Evolutionary conservation across 2,888 invertebrate species (phyloP).

Genomic region (Stegana nigrithorax): DNA sequence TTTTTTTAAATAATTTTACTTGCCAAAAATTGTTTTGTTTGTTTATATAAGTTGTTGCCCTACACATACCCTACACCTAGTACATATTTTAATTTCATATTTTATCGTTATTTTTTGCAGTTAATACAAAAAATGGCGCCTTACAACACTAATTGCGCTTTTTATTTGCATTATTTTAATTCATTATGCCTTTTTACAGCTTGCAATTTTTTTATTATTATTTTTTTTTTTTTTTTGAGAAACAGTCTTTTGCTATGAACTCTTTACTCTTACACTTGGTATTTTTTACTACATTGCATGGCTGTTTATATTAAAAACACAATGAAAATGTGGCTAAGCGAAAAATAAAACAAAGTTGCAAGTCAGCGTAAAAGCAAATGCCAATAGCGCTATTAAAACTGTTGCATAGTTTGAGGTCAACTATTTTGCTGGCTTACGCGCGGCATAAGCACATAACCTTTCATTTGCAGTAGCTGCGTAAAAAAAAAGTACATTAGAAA

Average conservation of each 20-base stretch:
- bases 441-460: neutral
- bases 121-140: conserved; percentile 41
- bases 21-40: conserved; percentile 15
- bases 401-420: neutral
- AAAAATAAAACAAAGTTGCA: neutral
- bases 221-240: conserved; percentile 45
- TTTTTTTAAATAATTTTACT: conserved; percentile 26
- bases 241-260: conserved; percentile 60
- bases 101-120: conserved; percentile 15
- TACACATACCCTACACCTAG: conserved; percentile 36
- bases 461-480: neutral
- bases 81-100: conserved; percentile 18
- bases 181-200: conserved; percentile 28
- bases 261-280: conserved; percentile 43
- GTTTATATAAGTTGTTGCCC: conserved; percentile 32
- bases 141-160: conserved; percentile 23
- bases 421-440: neutral
- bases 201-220: conserved; percentile 20
- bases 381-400: neutral
- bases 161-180: conserved; percentile 15
- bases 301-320: neutral
- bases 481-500: neutral
- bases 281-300: neutral
- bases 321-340: neutral
- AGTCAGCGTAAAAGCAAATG: neutral